Evolutionary conservation across 2,888 invertebrate species (phyloP), one percentile per base, ranked within the genome.

Genomic region (Agrochola lychnidis): DNA sequence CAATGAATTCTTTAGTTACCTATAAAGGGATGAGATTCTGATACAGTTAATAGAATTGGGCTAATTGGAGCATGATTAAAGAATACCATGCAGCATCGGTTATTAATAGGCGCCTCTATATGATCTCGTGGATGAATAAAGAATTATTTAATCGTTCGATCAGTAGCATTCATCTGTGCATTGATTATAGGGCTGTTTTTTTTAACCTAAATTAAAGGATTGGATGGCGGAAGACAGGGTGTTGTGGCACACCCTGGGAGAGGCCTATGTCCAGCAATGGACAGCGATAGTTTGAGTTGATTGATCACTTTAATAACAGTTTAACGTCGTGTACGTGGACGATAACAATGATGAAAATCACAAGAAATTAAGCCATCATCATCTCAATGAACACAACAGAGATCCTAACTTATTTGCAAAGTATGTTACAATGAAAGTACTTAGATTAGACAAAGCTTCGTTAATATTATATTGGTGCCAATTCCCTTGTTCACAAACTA

Each of bases 71-170:
- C 77, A 57, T 79, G 56, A 57, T 36, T 68, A 68, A 76, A 82
- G 12, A 57, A 63, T 63, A 45, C 9, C 48, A 61, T 51, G 62
- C 14, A 16, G 56, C 30, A 75, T 53, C 36, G 12, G n/a, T 16
- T 79, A 82, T 68, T 64, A 53, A 76, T 68, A 82, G 45, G 12
- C 10, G 62, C 62, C 68, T 53, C 10, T 48, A 14, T 40, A 25
- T 1, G 42, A 12, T 63, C 19, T 68, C 53, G 51, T 76, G 82
- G 67, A 42, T 76, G 70, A 51, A 42, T 70, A 45, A 51, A 57
- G 14, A 71, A 78, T 83, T 78, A 70, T 63, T 79, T 82, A 82
- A 80, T 83, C 62, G 42, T 45, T 57, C 62, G 79, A 40, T 51
- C 57, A 63, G 12, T 67, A 57, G 57, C 83, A 78, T 63, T 53